A percentile compares a stretch with the other conserved stretches of the same genome.
Evolutionary conservation across 2,888 invertebrate genomes (phyloP).

Genomic region (Agapetus fuscipes): DNA sequence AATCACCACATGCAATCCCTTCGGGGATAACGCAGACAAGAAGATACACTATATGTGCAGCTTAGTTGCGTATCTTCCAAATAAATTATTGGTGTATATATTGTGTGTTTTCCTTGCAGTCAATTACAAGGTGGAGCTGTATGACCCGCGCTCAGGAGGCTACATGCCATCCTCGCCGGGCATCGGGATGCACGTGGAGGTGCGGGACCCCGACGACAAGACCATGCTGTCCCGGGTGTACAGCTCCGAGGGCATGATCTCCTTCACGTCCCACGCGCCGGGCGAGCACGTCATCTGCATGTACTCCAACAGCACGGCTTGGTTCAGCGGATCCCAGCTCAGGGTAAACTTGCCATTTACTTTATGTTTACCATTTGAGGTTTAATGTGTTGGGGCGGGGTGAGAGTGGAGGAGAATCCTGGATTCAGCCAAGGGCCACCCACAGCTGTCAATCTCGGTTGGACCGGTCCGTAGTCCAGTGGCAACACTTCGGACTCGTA

Average conservation of each 20-base stretch:
- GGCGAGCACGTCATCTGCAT: conserved; percentile 98
- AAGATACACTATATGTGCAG: too few relatives aligned
- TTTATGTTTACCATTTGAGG: too few relatives aligned
- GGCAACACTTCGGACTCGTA: too few relatives aligned
- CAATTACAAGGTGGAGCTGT: conserved; percentile 95
- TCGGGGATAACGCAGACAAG: too few relatives aligned
- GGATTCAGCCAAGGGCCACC: too few relatives aligned
- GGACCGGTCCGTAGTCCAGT: too few relatives aligned
- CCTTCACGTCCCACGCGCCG: conserved; percentile 93
- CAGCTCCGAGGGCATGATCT: conserved; percentile 90
- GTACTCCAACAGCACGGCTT: conserved; percentile 94
- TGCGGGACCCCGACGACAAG: conserved; percentile 93
- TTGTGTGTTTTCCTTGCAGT: conserved; percentile 54
- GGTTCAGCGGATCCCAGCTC: conserved; percentile 96
- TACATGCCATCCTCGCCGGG: conserved; percentile 93
- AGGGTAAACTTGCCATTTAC: conserved; percentile 38
- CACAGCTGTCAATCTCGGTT: too few relatives aligned
- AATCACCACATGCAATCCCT: too few relatives aligned
- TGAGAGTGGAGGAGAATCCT: too few relatives aligned
- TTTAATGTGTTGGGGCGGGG: too few relatives aligned
- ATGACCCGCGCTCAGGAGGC: conserved; percentile 89
- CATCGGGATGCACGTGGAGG: conserved; percentile 97
- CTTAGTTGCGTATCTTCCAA: too few relatives aligned
- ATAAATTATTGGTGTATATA: too few relatives aligned
- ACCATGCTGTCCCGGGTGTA: conserved; percentile 86